phyloP scores from a whole-genome alignment of 2,888 invertebrate species.

The Erebia ligea region DNA sequence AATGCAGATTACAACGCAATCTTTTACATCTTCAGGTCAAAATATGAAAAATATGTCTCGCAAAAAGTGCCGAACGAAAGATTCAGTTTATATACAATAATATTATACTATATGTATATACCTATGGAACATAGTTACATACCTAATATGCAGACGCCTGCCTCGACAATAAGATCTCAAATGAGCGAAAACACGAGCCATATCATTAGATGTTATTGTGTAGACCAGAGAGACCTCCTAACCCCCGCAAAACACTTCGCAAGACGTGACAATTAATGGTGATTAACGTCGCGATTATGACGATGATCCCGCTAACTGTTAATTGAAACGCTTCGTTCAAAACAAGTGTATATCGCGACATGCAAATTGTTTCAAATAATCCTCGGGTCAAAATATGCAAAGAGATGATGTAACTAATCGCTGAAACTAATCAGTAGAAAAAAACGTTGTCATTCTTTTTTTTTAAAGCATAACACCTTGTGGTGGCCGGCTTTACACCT shows the following conservation, averaged over 20 bases:
- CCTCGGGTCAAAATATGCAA: constrained; percentile 11
- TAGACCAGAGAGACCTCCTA: constrained; percentile 2
- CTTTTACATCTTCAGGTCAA: not conserved
- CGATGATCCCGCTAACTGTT: constrained; percentile 51
- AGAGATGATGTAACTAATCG: constrained; percentile 18
- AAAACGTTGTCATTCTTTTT: not conserved
- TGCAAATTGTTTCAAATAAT: constrained; percentile 14
- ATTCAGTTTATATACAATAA: not conserved
- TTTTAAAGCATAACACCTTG: not conserved
- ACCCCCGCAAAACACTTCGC: constrained; percentile 25
- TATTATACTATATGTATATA: no score
- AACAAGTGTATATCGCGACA: constrained; percentile 10
- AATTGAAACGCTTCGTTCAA: constrained; percentile 59
- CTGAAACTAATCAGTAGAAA: not conserved
- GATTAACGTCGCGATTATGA: constrained; percentile 58
- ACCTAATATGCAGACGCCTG: not conserved
- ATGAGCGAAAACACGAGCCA: constrained; percentile 5
- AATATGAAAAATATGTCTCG: not conserved
- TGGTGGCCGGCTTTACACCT: no score
- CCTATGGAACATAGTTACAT: not conserved
- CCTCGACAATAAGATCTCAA: constrained; percentile 6
- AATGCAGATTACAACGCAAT: no score
- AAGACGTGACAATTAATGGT: constrained; percentile 35
- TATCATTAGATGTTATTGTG: constrained; percentile 1
- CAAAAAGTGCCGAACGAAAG: not conserved